These are phyloP conservation scores for Cygnus atratus DNA, from an alignment of 2,113 vertebrate species.

Conservation along the genomic window DNA sequence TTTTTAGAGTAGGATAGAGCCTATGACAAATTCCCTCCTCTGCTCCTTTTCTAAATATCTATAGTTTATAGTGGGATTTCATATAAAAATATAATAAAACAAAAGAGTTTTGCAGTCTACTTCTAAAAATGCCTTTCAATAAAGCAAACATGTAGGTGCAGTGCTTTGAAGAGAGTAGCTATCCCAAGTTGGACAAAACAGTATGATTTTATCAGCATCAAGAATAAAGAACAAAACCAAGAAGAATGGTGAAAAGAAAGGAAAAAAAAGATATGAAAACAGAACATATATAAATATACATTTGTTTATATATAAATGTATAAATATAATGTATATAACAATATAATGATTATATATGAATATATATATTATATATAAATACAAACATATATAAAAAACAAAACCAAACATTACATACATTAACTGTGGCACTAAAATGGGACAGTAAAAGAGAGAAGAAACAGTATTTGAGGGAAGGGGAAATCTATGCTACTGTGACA, in stretches of 20 bases:
- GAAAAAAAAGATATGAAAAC: neutral
- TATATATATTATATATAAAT: too few relatives aligned
- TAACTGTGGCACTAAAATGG: neutral
- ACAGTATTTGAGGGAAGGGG: neutral
- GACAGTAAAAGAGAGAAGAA: neutral
- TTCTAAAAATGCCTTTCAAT: slow-evolving; percentile 15
- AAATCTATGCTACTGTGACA: neutral
- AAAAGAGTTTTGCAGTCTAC: neutral
- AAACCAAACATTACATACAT: neutral
- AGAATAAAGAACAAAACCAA: neutral
- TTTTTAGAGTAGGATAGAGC: neutral
- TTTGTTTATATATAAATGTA: too few relatives aligned
- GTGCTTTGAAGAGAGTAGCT: neutral
- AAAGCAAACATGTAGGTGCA: neutral
- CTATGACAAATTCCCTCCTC: neutral
- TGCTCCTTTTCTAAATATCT: neutral
- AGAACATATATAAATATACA: too few relatives aligned
- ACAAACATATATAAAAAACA: neutral
- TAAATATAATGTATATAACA: too few relatives aligned
- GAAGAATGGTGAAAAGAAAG: neutral
- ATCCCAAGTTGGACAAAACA: neutral
- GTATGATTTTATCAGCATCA: neutral
- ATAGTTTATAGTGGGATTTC: neutral
- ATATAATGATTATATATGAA: too few relatives aligned
- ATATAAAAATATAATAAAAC: slow-evolving; percentile 5